Conservation (phyloP, 1,140 invertebrate species). For the Drosophila bocki region DNA sequence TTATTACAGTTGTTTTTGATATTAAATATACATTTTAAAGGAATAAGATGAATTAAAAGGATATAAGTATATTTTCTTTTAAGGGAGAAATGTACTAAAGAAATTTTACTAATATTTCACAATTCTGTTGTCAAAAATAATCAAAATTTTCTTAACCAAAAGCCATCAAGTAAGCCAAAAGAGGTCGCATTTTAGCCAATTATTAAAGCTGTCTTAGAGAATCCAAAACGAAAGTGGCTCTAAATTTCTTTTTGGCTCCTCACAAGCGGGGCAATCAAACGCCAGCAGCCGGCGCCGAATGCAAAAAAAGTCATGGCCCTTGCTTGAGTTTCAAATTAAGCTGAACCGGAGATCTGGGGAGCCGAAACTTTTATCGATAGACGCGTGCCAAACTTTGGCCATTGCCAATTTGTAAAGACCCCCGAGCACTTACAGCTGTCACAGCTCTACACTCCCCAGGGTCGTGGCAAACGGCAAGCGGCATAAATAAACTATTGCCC, state of each 20-base stretch:
- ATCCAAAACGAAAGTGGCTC: constrained; percentile 39
- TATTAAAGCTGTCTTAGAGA: constrained; percentile 4
- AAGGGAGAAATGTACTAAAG: not conserved
- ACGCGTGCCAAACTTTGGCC: constrained; percentile 51
- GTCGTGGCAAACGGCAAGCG: not conserved
- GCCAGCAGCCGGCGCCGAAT: constrained; percentile 45
- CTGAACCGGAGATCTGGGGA: constrained; percentile 10
- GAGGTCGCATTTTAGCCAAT: not conserved
- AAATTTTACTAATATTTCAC: not conserved
- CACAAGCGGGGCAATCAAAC: constrained; percentile 58
- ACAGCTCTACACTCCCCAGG: constrained; percentile 5
- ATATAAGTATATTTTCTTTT: not conserved
- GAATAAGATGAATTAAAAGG: not conserved
- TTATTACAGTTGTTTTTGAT: not conserved
- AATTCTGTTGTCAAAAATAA: not conserved
- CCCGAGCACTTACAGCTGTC: constrained; percentile 39
- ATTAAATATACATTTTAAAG: not conserved
- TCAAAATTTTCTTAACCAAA: not conserved
- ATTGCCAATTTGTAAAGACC: constrained; percentile 60
- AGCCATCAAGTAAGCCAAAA: not conserved
- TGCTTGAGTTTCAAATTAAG: constrained; percentile 56
- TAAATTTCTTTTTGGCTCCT: constrained; percentile 34
- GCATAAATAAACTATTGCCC: constrained; percentile 44
- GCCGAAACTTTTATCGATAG: constrained; percentile 50
- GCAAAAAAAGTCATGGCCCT: constrained; percentile 35